Evolutionary conservation across 1,140 invertebrate species (phyloP).

Genomic region (Mya arenaria): DNA sequence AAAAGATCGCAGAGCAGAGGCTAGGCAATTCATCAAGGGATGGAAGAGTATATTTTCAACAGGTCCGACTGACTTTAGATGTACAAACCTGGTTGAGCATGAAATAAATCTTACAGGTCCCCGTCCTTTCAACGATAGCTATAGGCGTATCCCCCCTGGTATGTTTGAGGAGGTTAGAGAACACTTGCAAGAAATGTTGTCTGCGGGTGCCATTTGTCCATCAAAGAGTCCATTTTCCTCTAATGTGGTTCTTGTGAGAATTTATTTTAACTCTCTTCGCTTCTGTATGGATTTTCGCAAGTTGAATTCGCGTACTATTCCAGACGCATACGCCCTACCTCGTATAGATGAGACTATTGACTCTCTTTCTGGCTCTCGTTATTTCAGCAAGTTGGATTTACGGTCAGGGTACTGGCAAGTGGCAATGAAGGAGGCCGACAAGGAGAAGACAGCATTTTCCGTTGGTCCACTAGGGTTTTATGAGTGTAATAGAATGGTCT

Average conservation of each 20-base stretch:
- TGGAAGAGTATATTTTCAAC: slow-evolving; percentile 35
- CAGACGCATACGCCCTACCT: slow-evolving; percentile 71
- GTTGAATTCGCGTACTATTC: slow-evolving; percentile 80
- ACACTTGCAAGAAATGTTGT: slow-evolving; percentile 27
- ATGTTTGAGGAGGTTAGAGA: slow-evolving; percentile 61
- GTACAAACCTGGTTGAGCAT: slow-evolving; percentile 43
- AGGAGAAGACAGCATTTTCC: slow-evolving; percentile 13
- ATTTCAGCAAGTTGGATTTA: not conserved
- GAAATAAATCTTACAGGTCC: slow-evolving; percentile 11
- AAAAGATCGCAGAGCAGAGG: not conserved
- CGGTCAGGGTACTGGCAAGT: slow-evolving; percentile 24
- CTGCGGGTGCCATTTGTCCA: slow-evolving; percentile 10
- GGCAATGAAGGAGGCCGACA: slow-evolving; percentile 10
- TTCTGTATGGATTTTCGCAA: slow-evolving; percentile 22
- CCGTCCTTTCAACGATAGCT: slow-evolving; percentile 40
- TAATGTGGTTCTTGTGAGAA: slow-evolving; percentile 25
- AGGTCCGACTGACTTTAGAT: slow-evolving; percentile 18
- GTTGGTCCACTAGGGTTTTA: slow-evolving; percentile 4
- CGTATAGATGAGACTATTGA: not conserved
- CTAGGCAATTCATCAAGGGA: not conserved
- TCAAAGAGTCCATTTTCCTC: slow-evolving; percentile 14
- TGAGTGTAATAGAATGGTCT: slow-evolving; percentile 2
- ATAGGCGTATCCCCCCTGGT: slow-evolving; percentile 75
- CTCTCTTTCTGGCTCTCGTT: not conserved
- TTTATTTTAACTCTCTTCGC: slow-evolving; percentile 1